A percentile compares a stretch with the other conserved stretches of the same genome.
These are phyloP conservation scores for Triplophysa rosa DNA, from an alignment of 2,113 vertebrate genomes.

Conservation along the genomic window DNA sequence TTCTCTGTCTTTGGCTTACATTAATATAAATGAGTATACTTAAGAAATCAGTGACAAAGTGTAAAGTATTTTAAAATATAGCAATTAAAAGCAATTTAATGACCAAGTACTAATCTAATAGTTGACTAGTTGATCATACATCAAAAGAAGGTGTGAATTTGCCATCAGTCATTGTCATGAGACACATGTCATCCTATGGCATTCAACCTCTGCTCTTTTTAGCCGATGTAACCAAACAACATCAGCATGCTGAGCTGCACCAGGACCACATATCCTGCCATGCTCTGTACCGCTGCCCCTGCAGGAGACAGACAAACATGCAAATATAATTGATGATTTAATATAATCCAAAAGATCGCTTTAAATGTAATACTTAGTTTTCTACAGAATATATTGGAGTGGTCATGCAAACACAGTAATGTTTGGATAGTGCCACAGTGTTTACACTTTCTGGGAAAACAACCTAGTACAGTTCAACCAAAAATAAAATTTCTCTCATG, in stretches of 20 bases:
- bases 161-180: neutral
- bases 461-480: no score
- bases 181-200: neutral
- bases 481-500: no score
- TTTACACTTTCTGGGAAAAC: no score
- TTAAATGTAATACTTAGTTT: no score
- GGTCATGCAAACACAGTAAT: no score
- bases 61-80: neutral
- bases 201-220: constrained; percentile 17
- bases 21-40: neutral
- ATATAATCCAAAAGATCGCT: no score
- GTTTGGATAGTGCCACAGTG: no score
- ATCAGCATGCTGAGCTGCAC: constrained; percentile 62
- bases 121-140: neutral
- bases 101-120: neutral
- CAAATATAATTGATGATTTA: no score
- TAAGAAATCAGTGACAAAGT: neutral
- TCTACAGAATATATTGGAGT: no score
- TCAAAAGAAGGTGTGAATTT: neutral
- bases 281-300: constrained; percentile 61
- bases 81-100: neutral
- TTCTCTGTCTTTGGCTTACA: neutral
- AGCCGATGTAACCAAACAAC: constrained; percentile 60
- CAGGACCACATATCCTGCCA: constrained; percentile 54
- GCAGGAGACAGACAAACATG: constrained; percentile 13